Evolutionary conservation across 2,797 vertebrate genomes (phyloP).

Genomic region (Premnoplex brunnescens): DNA sequence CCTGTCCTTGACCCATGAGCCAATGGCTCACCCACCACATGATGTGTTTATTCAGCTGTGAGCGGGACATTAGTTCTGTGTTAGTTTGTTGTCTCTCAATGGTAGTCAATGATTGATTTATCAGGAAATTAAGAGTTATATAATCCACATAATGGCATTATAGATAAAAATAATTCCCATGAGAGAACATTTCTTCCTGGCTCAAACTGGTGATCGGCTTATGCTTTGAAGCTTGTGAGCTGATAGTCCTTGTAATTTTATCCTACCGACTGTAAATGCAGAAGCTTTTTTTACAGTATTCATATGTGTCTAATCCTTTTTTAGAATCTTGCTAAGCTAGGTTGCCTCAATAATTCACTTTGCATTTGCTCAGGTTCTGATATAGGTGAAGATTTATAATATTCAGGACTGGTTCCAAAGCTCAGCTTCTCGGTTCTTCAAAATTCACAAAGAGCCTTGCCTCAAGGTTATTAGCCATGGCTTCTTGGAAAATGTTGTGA

Average conservation of each 20-base stretch:
- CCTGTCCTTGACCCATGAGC: neutral
- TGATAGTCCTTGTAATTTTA: conserved; percentile 38
- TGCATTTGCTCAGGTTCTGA: conserved; percentile 29
- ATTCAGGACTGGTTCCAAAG: conserved; percentile 12
- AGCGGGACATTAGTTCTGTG: neutral
- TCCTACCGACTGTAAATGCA: neutral
- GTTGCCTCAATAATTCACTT: conserved; percentile 46
- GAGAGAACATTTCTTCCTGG: neutral
- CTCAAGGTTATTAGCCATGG: conserved; percentile 55
- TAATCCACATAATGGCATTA: neutral
- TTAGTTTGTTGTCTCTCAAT: neutral
- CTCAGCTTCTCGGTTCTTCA: conserved; percentile 9
- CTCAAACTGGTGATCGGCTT: neutral
- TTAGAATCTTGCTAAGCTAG: conserved; percentile 13
- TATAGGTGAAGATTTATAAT: conserved; percentile 21
- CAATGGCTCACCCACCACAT: neutral
- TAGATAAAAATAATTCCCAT: conserved; percentile 7
- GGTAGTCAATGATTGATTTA: neutral
- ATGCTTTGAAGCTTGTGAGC: neutral
- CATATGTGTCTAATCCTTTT: conserved; percentile 27
- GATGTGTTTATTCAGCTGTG: neutral
- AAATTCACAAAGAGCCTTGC: conserved; percentile 32
- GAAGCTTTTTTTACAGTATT: conserved; percentile 36
- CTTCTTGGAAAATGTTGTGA: conserved; percentile 31
- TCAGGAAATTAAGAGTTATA: neutral